phyloP scores from a whole-genome alignment of 2,797 vertebrate genomes.

The Petrocephalus schoutedeni region DNA sequence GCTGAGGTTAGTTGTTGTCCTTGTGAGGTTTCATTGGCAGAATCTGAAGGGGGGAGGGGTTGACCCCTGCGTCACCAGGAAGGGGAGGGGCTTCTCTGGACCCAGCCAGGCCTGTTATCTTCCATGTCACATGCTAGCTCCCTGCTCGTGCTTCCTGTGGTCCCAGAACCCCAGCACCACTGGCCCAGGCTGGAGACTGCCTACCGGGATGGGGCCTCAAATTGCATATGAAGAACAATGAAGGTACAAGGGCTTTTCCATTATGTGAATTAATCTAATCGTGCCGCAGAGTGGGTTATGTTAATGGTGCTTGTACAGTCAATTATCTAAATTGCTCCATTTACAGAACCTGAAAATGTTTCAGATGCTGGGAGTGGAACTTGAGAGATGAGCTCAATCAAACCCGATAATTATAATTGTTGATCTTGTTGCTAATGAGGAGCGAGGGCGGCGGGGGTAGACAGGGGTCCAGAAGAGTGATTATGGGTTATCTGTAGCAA shows the following conservation, averaged over 20 bases:
- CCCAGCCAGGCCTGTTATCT: background rate
- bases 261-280: slow-evolving; percentile 67
- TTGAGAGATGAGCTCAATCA: slow-evolving; percentile 60
- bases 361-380: slow-evolving; percentile 48
- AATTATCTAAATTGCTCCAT: slow-evolving; percentile 72
- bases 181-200: slow-evolving; percentile 24
- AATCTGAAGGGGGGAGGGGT: background rate
- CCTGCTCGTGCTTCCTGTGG: background rate
- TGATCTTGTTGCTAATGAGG: slow-evolving; percentile 54
- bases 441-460: slow-evolving; percentile 27
- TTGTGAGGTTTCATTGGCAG: background rate
- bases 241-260: slow-evolving; percentile 53
- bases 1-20: background rate
- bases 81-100: background rate
- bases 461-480: slow-evolving; percentile 44
- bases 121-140: background rate
- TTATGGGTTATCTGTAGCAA: slow-evolving; percentile 31
- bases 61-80: background rate
- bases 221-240: slow-evolving; percentile 55
- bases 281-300: slow-evolving; percentile 48
- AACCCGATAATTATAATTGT: slow-evolving; percentile 61
- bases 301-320: slow-evolving; percentile 66
- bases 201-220: slow-evolving; percentile 38
- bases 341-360: slow-evolving; percentile 57
- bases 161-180: slow-evolving; percentile 15